These are phyloP conservation scores for Apis cerana DNA, from an alignment of 1,140 invertebrate genomes.

Conservation along the genomic window DNA sequence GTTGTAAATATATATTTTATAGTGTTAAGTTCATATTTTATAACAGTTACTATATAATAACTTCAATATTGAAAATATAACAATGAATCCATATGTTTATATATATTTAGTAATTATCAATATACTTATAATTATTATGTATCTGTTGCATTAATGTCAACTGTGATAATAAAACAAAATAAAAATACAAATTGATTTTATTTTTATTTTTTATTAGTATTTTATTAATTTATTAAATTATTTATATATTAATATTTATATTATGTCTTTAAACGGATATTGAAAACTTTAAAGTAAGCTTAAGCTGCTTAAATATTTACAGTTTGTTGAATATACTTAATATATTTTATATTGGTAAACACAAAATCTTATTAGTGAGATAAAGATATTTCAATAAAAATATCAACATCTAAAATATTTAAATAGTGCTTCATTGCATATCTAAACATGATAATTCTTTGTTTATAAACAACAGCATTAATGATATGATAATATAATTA, in stretches of 20 bases:
- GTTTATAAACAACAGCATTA: not conserved
- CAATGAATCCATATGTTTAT: slow-evolving; percentile 5
- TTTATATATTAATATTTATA: not conserved
- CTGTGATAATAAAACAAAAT: slow-evolving; percentile 17
- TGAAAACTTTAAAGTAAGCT: too few relatives aligned
- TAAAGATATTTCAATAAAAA: too few relatives aligned
- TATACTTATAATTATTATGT: not conserved
- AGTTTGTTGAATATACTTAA: too few relatives aligned
- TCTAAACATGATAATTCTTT: not conserved
- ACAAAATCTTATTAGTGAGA: not conserved
- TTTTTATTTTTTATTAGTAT: not conserved
- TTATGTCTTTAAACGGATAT: not conserved
- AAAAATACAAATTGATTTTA: not conserved
- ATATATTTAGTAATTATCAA: slow-evolving; percentile 5
- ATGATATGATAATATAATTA: too few relatives aligned
- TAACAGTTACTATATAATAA: slow-evolving; percentile 21
- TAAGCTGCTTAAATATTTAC: too few relatives aligned
- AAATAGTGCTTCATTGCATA: not conserved
- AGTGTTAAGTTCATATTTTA: slow-evolving; percentile 22
- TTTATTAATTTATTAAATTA: not conserved
- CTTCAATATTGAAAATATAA: slow-evolving; percentile 23
- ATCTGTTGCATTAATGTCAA: slow-evolving; percentile 14
- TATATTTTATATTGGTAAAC: too few relatives aligned
- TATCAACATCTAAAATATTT: not conserved
- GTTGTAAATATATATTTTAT: too few relatives aligned